These are phyloP conservation scores for Pampus argenteus DNA, from an alignment of 2,797 vertebrate genomes.

Conservation along the genomic window DNA sequence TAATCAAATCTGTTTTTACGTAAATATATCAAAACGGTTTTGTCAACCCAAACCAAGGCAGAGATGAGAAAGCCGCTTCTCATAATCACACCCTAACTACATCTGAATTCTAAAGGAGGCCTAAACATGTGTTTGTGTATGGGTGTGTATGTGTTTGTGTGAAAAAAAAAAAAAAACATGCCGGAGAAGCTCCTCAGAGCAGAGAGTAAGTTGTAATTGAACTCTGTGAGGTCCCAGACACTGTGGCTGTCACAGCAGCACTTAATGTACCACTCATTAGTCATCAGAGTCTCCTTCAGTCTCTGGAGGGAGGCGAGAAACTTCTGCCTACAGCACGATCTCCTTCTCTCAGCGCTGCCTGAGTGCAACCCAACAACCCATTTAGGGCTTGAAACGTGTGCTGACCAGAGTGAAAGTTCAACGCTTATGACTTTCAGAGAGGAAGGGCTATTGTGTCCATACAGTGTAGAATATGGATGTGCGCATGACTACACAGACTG, in stretches of 20 bases:
- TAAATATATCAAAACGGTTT: constrained; percentile 7
- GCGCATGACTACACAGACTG: background rate
- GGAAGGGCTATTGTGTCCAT: background rate
- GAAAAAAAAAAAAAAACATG: constrained; percentile 3
- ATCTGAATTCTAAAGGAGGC: constrained; percentile 51
- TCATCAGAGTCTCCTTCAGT: constrained; percentile 63
- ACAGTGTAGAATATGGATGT: constrained; percentile 1
- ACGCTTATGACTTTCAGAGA: constrained; percentile 12
- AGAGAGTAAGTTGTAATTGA: constrained; percentile 57
- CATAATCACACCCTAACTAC: constrained; percentile 60
- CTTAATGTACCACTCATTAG: constrained; percentile 76
- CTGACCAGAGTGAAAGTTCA: constrained; percentile 62
- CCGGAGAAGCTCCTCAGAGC: constrained; percentile 36
- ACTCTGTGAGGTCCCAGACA: constrained; percentile 68
- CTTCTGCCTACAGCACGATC: constrained; percentile 60
- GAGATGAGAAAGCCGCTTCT: constrained; percentile 25
- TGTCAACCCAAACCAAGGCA: constrained; percentile 25
- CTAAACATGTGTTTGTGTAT: constrained; percentile 32
- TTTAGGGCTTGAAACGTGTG: constrained; percentile 57
- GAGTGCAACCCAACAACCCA: constrained; percentile 53
- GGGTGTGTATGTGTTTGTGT: constrained; percentile 29
- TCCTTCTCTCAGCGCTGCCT: constrained; percentile 42
- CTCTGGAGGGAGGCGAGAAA: constrained; percentile 61
- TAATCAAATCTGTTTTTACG: background rate
- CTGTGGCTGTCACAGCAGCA: constrained; percentile 68